Evolutionary conservation across 2,888 invertebrate genomes (phyloP).

Genomic region (Neoaliturus tenellus): DNA sequence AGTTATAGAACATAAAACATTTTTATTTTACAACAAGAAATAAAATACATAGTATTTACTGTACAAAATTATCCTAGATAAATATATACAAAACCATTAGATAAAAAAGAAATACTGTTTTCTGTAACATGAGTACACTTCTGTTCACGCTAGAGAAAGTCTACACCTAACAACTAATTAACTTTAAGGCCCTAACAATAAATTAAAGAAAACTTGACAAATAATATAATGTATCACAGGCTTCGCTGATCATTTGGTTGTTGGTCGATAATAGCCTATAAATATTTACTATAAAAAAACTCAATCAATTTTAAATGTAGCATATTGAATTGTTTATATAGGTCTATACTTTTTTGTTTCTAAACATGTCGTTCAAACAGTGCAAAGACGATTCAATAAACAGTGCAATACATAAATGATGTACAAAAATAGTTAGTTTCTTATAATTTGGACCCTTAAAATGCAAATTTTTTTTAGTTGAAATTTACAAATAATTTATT

Average conservation of each 20-base stretch:
- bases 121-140: neutral
- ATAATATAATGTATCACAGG: slow-evolving; percentile 12
- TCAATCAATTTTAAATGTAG: too few relatives aligned
- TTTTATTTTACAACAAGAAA: slow-evolving; percentile 27
- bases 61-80: neutral
- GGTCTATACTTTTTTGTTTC: too few relatives aligned
- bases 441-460: too few relatives aligned
- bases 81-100: neutral
- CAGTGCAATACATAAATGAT: too few relatives aligned
- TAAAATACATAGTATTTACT: slow-evolving; percentile 32
- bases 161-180: neutral
- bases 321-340: too few relatives aligned
- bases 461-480: too few relatives aligned
- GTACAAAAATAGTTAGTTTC: too few relatives aligned
- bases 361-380: too few relatives aligned
- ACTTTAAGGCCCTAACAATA: neutral
- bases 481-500: too few relatives aligned
- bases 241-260: neutral
- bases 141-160: neutral
- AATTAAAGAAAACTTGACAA: neutral
- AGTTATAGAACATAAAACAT: neutral
- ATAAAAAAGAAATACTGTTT: slow-evolving; percentile 13
- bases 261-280: neutral
- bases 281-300: too few relatives aligned
- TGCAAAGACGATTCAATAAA: too few relatives aligned